A percentile compares a stretch with the other conserved stretches of the same genome.
Evolutionary conservation across 1,140 invertebrate species (phyloP).

Genomic region (Asobara japonica): DNA sequence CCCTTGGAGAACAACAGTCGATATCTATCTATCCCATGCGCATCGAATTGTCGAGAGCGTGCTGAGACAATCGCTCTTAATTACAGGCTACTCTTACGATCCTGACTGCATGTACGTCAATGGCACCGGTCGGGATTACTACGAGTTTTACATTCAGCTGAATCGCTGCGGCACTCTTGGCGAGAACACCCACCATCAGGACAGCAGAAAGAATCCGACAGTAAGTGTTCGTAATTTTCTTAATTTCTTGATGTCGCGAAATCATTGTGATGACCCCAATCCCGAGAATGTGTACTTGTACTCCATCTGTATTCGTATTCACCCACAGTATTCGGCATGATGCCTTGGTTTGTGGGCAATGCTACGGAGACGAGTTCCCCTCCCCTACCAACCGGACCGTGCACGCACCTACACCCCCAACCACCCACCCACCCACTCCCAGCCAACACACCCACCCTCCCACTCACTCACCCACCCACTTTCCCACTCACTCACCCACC

Average conservation of each 20-base stretch:
- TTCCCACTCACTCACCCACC: no score
- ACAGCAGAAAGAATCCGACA: constrained; percentile 85
- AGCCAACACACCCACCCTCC: no score
- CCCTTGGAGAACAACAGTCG: constrained; percentile 16
- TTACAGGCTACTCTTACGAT: constrained; percentile 90
- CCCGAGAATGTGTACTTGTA: no score
- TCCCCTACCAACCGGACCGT: no score
- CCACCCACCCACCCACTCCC: no score
- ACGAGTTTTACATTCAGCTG: constrained; percentile 92
- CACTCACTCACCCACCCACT: no score
- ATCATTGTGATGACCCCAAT: no score
- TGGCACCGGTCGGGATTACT: constrained; percentile 88
- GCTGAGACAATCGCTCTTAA: constrained; percentile 51
- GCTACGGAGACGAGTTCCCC: no score
- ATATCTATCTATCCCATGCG: constrained; percentile 25
- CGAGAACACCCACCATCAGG: constrained; percentile 86
- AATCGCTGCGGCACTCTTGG: constrained; percentile 92
- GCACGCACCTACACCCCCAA: no score
- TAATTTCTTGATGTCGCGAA: background rate
- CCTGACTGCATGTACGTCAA: constrained; percentile 95
- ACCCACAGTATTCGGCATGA: no score
- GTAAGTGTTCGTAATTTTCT: constrained; percentile 66
- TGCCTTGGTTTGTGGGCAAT: no score
- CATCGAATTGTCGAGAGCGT: constrained; percentile 18
- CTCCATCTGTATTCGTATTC: no score